Conservation (phyloP, 2,888 invertebrate species). For the Eristalis intricaria region DNA sequence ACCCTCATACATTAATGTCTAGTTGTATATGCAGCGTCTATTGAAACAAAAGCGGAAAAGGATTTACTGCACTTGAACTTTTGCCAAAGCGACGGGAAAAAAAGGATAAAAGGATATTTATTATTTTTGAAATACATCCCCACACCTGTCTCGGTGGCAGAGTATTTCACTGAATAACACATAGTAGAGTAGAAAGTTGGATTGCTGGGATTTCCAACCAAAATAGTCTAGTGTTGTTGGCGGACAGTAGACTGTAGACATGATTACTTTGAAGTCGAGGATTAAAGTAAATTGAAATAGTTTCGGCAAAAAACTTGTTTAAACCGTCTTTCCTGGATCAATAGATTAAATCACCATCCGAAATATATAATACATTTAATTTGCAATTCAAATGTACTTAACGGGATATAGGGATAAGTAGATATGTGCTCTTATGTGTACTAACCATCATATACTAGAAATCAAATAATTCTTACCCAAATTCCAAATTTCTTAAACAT, state of each 20-base stretch:
- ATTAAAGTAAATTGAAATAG: constrained; percentile 66
- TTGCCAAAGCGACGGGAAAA: constrained; percentile 52
- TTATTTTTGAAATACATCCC: constrained; percentile 53
- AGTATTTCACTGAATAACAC: background rate
- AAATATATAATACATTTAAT: background rate
- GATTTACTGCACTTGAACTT: constrained; percentile 69
- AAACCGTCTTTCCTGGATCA: constrained; percentile 46
- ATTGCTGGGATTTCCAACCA: constrained; percentile 12
- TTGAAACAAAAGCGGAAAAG: constrained; percentile 65
- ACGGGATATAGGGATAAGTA: too few relatives aligned
- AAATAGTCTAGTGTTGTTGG: background rate
- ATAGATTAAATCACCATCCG: constrained; percentile 16
- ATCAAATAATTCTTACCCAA: too few relatives aligned
- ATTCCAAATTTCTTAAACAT: too few relatives aligned
- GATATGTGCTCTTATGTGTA: too few relatives aligned
- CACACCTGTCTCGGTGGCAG: background rate
- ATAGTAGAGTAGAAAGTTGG: constrained; percentile 15
- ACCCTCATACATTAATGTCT: constrained; percentile 4
- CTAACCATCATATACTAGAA: too few relatives aligned
- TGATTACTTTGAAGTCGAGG: constrained; percentile 44
- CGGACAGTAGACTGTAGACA: background rate
- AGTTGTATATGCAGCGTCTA: constrained; percentile 20
- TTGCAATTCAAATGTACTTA: too few relatives aligned
- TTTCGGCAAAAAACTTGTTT: constrained; percentile 40
- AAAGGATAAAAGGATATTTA: constrained; percentile 56